Conservation (phyloP, 1,140 invertebrate genomes). For the Rhizoglyphus robini region DNA sequence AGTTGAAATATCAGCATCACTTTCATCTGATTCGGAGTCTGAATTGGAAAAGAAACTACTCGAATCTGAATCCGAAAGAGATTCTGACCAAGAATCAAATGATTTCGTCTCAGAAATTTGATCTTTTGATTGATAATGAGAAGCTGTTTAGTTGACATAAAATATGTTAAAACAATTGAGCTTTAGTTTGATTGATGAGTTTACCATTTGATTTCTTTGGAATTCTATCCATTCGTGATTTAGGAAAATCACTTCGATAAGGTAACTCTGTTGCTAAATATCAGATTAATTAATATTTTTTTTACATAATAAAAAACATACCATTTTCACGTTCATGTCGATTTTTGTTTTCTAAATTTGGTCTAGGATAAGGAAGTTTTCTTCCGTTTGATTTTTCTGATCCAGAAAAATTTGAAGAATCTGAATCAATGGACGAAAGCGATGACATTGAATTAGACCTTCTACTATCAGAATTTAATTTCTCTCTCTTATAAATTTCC, state of each 20-base stretch:
- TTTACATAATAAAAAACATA: background rate
- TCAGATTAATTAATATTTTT: background rate
- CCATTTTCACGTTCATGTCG: slow-evolving; percentile 2
- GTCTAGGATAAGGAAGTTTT: slow-evolving; percentile 11
- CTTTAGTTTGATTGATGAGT: background rate
- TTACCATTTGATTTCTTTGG: slow-evolving; percentile 13
- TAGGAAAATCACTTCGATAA: background rate
- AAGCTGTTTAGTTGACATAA: background rate
- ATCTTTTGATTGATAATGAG: background rate
- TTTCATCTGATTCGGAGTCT: slow-evolving; percentile 36
- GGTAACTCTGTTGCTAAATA: background rate
- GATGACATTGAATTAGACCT: slow-evolving; percentile 18
- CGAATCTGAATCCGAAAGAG: slow-evolving; percentile 34
- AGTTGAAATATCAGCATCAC: slow-evolving; percentile 17
- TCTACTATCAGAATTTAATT: no score
- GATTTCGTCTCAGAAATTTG: background rate
- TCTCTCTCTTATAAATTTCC: background rate
- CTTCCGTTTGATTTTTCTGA: background rate
- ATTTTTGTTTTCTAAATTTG: background rate
- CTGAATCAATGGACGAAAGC: background rate
- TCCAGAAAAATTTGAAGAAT: background rate
- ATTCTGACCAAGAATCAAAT: slow-evolving; percentile 34
- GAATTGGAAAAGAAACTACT: slow-evolving; percentile 38
- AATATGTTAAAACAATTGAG: background rate
- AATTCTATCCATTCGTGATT: background rate